Base-by-base conservation (phyloP, 1,140 invertebrate genomes). In the Drosophila quadrilineata region DNA sequence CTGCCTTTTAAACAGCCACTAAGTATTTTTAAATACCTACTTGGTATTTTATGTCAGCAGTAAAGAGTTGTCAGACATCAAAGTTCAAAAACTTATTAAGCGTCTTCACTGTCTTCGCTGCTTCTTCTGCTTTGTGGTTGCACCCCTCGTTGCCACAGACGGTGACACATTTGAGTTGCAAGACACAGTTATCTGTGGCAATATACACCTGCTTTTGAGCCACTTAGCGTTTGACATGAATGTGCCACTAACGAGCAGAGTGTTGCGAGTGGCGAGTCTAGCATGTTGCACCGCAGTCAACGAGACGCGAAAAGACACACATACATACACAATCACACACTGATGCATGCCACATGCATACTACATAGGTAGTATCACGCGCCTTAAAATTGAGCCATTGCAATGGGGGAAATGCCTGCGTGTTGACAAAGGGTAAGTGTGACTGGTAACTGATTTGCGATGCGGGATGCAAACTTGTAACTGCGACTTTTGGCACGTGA, bases 71-170 rank as follows among this genome's bases (percentile, higher is more conserved):
- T 46, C 58, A 65, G 50, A 62, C 52, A 46, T 49, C 50, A 71
- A 71, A 52, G 69, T 72, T 72, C 69, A 69, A 72, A 63, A 72
- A 72, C 69, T 72, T 72, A 72, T 72, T 72, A 69, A 68, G 64
- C 53, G 58, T 41, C 57, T 46, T 53, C n/a, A n/a, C n/a, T n/a
- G n/a, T n/a, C n/a, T n/a, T n/a, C n/a, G n/a, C n/a, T n/a, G n/a
- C n/a, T n/a, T n/a, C n/a, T n/a, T n/a, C n/a, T n/a, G n/a, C n/a
- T n/a, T n/a, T n/a, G n/a, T n/a, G n/a, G n/a, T n/a, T n/a, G n/a
- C n/a, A n/a, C n/a, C n/a, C n/a, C n/a, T n/a, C n/a, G n/a, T n/a
- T n/a, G n/a, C n/a, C n/a, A 53, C 8, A 36, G 9, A 45, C 17
- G 16, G 26, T 24, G 17, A 50, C 19, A 3, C 19, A 10, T 17